Conservation (phyloP, 1,140 invertebrate species). For the Leptopilina boulardi region DNA sequence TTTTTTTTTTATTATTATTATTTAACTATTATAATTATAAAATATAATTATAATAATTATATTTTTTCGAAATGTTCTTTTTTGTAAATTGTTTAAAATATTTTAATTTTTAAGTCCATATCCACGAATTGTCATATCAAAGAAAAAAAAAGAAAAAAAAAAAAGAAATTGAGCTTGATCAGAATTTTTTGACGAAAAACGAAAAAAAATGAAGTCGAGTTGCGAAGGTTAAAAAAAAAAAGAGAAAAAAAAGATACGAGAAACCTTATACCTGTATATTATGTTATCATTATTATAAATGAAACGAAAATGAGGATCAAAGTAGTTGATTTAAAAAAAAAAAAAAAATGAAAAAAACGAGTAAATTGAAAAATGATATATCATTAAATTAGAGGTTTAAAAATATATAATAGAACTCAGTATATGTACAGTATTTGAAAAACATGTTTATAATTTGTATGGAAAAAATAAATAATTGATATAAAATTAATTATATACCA, state of each 20-base stretch:
- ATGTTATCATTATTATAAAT: constrained; percentile 74
- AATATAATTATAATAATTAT: too few species aligned
- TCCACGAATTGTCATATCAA: constrained; percentile 81
- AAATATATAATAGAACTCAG: constrained; percentile 79
- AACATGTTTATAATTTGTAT: constrained; percentile 83
- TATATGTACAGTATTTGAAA: constrained; percentile 83
- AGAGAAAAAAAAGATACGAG: constrained; percentile 53
- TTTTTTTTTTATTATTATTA: constrained; percentile 25
- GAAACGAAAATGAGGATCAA: constrained; percentile 74
- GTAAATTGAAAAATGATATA: constrained; percentile 75
- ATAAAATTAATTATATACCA: constrained; percentile 67
- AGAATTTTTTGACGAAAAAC: constrained; percentile 67
- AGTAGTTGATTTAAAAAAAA: constrained; percentile 74
- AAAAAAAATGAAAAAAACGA: too few species aligned
- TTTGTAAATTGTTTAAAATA: constrained; percentile 29
- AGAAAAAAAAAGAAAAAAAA: constrained; percentile 69
- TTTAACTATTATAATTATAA: too few species aligned
- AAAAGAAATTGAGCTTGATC: constrained; percentile 71
- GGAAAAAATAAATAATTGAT: constrained; percentile 80
- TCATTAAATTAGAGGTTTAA: constrained; percentile 77
- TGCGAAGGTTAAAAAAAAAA: constrained; percentile 58
- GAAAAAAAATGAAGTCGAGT: constrained; percentile 58
- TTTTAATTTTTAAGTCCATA: constrained; percentile 76
- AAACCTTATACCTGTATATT: constrained; percentile 76
- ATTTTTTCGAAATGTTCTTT: constrained; percentile 34